phyloP scores from a whole-genome alignment of 1,140 invertebrate genomes.

The Trichoplusia ni region DNA sequence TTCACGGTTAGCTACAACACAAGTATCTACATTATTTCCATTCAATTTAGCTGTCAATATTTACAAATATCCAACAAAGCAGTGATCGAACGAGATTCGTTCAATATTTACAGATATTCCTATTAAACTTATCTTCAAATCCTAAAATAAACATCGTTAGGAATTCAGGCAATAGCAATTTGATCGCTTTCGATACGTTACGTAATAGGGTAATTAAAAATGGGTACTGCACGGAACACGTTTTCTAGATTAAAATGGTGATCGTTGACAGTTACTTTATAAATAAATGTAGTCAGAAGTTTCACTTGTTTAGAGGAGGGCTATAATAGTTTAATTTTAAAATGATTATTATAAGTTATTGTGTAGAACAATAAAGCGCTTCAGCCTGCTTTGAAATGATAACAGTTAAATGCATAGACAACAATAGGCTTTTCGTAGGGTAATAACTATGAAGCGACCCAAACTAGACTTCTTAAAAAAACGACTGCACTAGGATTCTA shows the following conservation, averaged over 20 bases:
- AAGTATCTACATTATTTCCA: too few species aligned
- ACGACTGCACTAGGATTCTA: too few species aligned
- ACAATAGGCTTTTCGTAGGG: too few species aligned
- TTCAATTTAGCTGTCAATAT: neutral
- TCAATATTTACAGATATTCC: conserved; percentile 7
- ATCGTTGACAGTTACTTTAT: conserved; percentile 29
- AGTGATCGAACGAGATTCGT: neutral
- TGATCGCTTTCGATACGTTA: neutral
- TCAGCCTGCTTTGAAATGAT: too few species aligned
- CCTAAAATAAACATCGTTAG: neutral
- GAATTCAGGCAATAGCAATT: conserved; percentile 8
- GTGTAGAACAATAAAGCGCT: too few species aligned
- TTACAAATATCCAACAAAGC: neutral
- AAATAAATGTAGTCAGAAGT: neutral
- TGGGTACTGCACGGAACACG: conserved; percentile 14
- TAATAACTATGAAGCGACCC: too few species aligned
- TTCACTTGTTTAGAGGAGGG: neutral
- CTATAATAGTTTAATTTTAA: too few species aligned
- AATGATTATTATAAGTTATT: too few species aligned
- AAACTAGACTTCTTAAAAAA: too few species aligned
- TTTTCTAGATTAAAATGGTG: conserved; percentile 34
- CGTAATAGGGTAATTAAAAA: conserved; percentile 31
- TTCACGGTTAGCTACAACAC: too few species aligned
- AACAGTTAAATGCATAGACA: too few species aligned
- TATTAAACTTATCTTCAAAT: neutral